Evolutionary conservation across 1,140 invertebrate species (phyloP).

Genomic region (Spodoptera frugiperda): DNA sequence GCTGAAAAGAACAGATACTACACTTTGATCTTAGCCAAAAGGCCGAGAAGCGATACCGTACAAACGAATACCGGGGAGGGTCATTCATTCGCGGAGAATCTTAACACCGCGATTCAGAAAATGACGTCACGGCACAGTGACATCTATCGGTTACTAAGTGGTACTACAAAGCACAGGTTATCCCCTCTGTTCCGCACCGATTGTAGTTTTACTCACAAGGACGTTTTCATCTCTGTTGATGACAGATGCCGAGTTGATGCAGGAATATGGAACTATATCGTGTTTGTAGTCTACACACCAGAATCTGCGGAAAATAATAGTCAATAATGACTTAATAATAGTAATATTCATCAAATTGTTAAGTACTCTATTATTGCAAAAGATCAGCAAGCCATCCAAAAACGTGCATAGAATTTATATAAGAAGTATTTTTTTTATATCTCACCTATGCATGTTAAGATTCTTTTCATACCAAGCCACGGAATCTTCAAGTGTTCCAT

Average conservation of each 20-base stretch:
- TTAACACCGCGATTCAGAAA: conserved; percentile 40
- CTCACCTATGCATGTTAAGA: conserved; percentile 94
- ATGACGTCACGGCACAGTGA: conserved; percentile 12
- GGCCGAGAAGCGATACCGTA: conserved; percentile 51
- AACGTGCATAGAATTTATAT: too few species aligned
- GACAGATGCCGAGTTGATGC: conserved; percentile 97
- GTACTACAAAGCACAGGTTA: neutral
- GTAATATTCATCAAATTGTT: neutral
- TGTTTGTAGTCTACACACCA: conserved; percentile 99
- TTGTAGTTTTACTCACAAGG: conserved; percentile 88
- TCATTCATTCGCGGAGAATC: conserved; percentile 35
- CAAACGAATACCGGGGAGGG: neutral
- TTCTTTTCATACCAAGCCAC: conserved; percentile 98
- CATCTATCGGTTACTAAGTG: neutral
- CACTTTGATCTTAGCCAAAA: conserved; percentile 54
- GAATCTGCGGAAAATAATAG: conserved; percentile 88
- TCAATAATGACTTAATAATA: neutral
- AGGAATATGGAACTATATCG: conserved; percentile 97
- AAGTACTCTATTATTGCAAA: too few species aligned
- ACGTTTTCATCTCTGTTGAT: conserved; percentile 98
- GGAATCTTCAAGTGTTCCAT: conserved; percentile 94
- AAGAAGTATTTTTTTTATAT: neutral
- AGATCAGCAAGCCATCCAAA: too few species aligned
- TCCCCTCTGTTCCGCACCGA: neutral
- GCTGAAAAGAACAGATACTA: conserved; percentile 60